These are phyloP conservation scores for Monomorium pharaonis DNA, from an alignment of 1,140 invertebrate genomes.

Conservation along the genomic window DNA sequence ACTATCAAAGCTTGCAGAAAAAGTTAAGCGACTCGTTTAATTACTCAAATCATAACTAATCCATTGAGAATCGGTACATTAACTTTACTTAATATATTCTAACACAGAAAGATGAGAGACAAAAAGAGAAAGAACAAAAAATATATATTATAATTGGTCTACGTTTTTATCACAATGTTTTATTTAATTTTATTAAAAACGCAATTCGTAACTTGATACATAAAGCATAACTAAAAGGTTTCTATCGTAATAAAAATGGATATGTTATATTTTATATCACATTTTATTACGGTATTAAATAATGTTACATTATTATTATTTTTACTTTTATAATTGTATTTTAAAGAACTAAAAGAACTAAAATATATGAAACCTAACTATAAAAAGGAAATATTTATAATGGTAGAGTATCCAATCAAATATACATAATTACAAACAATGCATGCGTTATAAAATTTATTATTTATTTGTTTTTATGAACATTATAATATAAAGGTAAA, in stretches of 20 bases:
- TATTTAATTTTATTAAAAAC: constrained; percentile 18
- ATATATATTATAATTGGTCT: neutral
- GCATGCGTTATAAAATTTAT: neutral
- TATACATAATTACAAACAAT: neutral
- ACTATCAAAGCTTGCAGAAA: constrained; percentile 34
- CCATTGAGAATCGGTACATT: constrained; percentile 22
- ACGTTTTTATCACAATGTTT: neutral
- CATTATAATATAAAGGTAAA: neutral
- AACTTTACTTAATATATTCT: constrained; percentile 25
- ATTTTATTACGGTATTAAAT: neutral
- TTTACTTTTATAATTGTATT: neutral
- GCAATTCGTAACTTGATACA: neutral
- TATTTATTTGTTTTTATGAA: neutral
- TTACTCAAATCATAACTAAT: constrained; percentile 23
- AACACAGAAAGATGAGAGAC: neutral
- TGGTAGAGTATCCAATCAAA: neutral
- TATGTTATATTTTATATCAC: constrained; percentile 6
- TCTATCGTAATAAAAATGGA: neutral
- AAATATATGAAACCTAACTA: neutral
- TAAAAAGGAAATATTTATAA: neutral
- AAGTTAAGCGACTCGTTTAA: constrained; percentile 49
- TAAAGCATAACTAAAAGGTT: neutral
- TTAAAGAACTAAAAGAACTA: neutral
- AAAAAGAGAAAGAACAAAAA: neutral
- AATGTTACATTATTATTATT: neutral